phyloP scores from a whole-genome alignment of 2,797 vertebrate genomes.

The Acropternis orthonyx region DNA sequence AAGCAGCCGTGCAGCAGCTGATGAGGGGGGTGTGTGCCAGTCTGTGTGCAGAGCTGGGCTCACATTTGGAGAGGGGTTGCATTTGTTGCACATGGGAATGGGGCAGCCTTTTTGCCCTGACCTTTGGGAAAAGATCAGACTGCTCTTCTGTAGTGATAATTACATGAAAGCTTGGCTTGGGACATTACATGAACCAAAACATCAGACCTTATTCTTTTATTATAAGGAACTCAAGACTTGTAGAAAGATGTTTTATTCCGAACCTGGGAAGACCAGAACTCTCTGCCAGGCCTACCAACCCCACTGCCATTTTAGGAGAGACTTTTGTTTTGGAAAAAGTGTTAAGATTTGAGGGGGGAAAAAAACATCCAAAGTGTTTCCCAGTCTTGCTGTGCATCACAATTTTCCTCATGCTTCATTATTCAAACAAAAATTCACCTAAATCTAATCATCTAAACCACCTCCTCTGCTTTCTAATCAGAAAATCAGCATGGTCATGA shows the following conservation, averaged over 20 bases:
- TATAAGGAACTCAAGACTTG: not conserved
- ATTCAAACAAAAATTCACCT: not conserved
- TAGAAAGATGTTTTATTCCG: not conserved
- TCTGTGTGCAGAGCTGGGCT: not conserved
- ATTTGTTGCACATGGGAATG: not conserved
- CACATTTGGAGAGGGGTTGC: rapidly evolving
- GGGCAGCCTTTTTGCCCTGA: not conserved
- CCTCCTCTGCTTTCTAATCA: not conserved
- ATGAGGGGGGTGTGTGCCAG: not conserved
- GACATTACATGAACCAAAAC: not conserved
- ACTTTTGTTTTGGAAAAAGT: not conserved
- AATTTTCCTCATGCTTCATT: not conserved
- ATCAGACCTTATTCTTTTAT: not conserved
- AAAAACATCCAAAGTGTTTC: not conserved
- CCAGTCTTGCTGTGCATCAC: not conserved
- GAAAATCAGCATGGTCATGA: not conserved
- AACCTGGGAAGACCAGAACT: not conserved
- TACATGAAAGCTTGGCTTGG: not conserved
- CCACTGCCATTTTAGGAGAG: not conserved
- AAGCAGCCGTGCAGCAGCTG: not conserved
- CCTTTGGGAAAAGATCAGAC: not conserved
- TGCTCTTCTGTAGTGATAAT: not conserved
- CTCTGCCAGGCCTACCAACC: not conserved
- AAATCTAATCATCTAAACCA: not conserved
- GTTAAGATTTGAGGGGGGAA: not conserved